Conservation (phyloP, 2,888 invertebrate genomes). For the Morpho deidamia region DNA sequence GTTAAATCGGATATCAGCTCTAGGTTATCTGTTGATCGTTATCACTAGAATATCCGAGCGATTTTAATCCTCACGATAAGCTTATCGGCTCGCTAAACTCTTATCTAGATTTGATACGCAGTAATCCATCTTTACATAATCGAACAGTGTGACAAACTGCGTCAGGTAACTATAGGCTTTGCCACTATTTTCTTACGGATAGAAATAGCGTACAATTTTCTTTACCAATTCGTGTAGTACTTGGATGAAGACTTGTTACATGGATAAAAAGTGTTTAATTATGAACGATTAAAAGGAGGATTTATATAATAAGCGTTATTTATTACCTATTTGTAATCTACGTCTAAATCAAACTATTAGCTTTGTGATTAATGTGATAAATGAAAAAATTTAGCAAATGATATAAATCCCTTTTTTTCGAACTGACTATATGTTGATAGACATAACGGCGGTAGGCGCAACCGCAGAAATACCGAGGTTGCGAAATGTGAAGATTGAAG, state of each 20-base stretch:
- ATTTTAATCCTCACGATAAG: slow-evolving; percentile 58
- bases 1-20: slow-evolving; percentile 33
- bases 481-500: too few relatives aligned
- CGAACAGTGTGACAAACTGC: not conserved
- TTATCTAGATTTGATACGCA: slow-evolving; percentile 21
- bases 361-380: too few relatives aligned
- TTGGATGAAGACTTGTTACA: not conserved
- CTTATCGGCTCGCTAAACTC: slow-evolving; percentile 34
- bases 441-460: too few relatives aligned
- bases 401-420: too few relatives aligned
- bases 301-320: slow-evolving; percentile 6
- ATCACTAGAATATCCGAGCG: slow-evolving; percentile 44
- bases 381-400: too few relatives aligned
- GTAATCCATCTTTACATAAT: slow-evolving; percentile 7
- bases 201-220: not conserved
- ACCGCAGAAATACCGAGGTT: too few relatives aligned
- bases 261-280: slow-evolving; percentile 1
- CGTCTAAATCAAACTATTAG: too few relatives aligned
- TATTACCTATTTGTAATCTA: not conserved
- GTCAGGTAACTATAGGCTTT: not conserved
- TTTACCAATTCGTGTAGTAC: slow-evolving; percentile 3
- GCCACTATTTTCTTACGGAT: not conserved
- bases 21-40: slow-evolving; percentile 48
- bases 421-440: too few relatives aligned
- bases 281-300: slow-evolving; percentile 2